phyloP scores from a whole-genome alignment of 2,113 vertebrate species.

The Malaclemys terrapin region DNA sequence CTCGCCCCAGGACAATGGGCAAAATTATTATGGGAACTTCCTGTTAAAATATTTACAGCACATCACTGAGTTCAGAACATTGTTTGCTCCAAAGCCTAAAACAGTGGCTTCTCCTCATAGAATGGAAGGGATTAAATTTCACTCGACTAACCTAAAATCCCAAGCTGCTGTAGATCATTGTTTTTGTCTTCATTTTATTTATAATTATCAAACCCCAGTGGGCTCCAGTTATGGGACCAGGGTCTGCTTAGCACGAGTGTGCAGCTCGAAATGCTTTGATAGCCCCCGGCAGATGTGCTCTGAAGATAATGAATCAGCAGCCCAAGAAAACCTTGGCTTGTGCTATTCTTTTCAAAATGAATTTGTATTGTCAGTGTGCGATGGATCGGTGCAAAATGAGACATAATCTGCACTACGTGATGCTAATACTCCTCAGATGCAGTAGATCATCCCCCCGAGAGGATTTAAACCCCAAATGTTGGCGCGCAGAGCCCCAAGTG shows the following conservation, averaged over 20 bases:
- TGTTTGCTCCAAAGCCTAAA: slow-evolving; percentile 23
- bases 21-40: slow-evolving; percentile 53
- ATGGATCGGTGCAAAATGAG: background rate
- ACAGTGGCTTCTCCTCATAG: slow-evolving; percentile 19
- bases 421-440: background rate
- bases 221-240: background rate
- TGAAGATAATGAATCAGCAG: background rate
- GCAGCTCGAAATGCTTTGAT: fast-evolving
- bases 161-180: background rate
- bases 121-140: slow-evolving; percentile 12
- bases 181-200: background rate
- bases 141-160: slow-evolving; percentile 31
- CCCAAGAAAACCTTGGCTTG: background rate
- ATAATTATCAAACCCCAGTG: background rate
- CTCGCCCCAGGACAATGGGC: slow-evolving; percentile 55
- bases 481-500: background rate
- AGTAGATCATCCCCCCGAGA: background rate
- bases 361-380: background rate
- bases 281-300: background rate
- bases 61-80: background rate
- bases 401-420: background rate
- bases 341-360: background rate
- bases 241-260: background rate
- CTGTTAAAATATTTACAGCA: slow-evolving; percentile 67
- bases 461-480: fast-evolving